Conservation (phyloP, 2,797 vertebrate genomes). For the Cuculus canorus region DNA sequence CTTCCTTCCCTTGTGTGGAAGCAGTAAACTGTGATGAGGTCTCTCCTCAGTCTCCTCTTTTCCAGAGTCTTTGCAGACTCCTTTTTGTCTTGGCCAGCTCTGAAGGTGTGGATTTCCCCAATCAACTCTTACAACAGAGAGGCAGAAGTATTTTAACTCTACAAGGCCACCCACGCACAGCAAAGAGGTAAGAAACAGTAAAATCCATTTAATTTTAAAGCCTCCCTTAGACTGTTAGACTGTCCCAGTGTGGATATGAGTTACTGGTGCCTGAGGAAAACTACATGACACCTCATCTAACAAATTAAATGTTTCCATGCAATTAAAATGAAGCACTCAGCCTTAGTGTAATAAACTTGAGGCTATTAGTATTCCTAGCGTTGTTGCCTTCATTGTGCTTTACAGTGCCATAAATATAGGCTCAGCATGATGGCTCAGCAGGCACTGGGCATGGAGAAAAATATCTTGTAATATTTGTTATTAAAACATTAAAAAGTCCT, state of each 20-base stretch:
- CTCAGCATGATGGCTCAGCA: slow-evolving; percentile 73
- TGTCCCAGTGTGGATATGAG: slow-evolving; percentile 70
- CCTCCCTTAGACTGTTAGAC: slow-evolving; percentile 46
- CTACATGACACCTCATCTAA: slow-evolving; percentile 74
- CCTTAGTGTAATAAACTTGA: slow-evolving; percentile 75
- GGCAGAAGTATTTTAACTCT: background rate
- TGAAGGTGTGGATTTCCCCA: background rate
- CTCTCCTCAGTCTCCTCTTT: too few relatives aligned
- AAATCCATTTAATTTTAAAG: slow-evolving; percentile 42
- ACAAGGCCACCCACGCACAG: background rate
- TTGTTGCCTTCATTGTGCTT: slow-evolving; percentile 71
- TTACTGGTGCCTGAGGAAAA: slow-evolving; percentile 75
- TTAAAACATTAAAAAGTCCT: slow-evolving; percentile 76
- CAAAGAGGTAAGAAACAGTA: background rate
- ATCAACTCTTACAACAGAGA: background rate
- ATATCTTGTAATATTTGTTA: slow-evolving; percentile 75
- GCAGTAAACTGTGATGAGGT: too few relatives aligned
- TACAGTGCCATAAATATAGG: slow-evolving; percentile 75
- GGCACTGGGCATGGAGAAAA: slow-evolving; percentile 68
- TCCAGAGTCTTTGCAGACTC: background rate
- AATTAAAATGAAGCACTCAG: slow-evolving; percentile 78
- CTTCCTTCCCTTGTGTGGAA: too few relatives aligned
- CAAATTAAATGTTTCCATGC: slow-evolving; percentile 80
- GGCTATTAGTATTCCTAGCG: slow-evolving; percentile 74
- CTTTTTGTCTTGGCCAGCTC: background rate